Evolutionary conservation across 2,797 vertebrate species (phyloP).

Genomic region (Salarias fasciatus): DNA sequence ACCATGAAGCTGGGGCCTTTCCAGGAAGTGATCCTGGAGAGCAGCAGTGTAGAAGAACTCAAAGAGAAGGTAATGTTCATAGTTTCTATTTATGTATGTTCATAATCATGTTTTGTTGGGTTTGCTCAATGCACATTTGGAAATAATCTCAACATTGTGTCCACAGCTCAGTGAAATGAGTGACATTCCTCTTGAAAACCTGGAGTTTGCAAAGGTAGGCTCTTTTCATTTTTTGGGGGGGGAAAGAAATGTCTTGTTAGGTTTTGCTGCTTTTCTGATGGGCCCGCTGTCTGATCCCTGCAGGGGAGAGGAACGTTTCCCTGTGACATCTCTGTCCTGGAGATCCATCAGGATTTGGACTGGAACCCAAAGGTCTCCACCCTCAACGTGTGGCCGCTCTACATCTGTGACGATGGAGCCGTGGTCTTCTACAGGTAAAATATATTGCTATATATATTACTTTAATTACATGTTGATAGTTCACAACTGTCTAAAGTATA

Average conservation of each 20-base stretch:
- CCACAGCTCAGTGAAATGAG: slow-evolving; percentile 92
- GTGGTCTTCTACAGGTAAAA: slow-evolving; percentile 98
- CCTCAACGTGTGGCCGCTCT: slow-evolving; percentile 98
- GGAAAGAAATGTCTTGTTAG: too few species aligned
- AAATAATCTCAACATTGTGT: slow-evolving; percentile 4
- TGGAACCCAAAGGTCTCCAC: slow-evolving; percentile 99
- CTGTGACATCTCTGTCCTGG: slow-evolving; percentile 98
- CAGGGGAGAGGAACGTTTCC: slow-evolving; percentile 99
- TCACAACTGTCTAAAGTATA: too few species aligned
- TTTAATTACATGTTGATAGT: too few species aligned
- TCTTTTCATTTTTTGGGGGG: neutral
- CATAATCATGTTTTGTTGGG: neutral
- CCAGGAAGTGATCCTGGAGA: slow-evolving; percentile 96
- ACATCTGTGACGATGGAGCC: slow-evolving; percentile 98
- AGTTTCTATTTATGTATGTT: too few species aligned
- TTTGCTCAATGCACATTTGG: too few species aligned
- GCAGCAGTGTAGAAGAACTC: slow-evolving; percentile 95
- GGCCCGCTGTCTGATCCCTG: slow-evolving; percentile 21
- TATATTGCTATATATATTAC: too few species aligned
- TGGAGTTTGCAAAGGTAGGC: slow-evolving; percentile 98
- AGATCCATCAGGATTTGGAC: slow-evolving; percentile 99
- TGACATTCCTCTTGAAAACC: slow-evolving; percentile 89
- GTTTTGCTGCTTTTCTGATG: neutral
- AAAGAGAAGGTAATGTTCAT: slow-evolving; percentile 97
- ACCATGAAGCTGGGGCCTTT: slow-evolving; percentile 94